Evolutionary conservation across 2,888 invertebrate genomes (phyloP), one percentile per base, ranked within the genome.

Genomic region (Andrena minutula): DNA sequence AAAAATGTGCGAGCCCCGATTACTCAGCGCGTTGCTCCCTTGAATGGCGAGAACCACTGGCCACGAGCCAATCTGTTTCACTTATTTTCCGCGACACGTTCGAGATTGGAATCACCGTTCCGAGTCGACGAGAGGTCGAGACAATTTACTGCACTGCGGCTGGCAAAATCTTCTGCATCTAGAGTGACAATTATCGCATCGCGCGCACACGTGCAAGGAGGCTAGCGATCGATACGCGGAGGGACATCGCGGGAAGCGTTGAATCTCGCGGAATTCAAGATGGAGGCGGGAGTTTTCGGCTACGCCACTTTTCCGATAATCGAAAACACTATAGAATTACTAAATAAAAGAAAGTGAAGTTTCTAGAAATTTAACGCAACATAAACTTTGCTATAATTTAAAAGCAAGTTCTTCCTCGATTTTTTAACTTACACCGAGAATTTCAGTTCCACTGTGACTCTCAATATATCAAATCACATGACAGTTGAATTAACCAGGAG

Each of bases 121-220:
- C 72, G 71, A 72, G 81, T 70, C 76, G 79, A 75, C 63, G 53
- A 79, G 79, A 81, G 81, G 81, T 81, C 81, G 79, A 73, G 81
- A 73, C 80, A 79, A 81, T 81, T 81, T 81, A 80, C 81, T 70
- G 81, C 81, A 81, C 74, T 77, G 81, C 81, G 79, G 80, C 80
- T 79, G 60, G 80, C 80, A 65, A 81, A 74, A 81, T 80, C 74
- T 81, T 79, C 69, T 41, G 65, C 80, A 35, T 74, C 70, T 41
- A 16, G 80, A 79, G 74, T 56, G 80, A 79, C 80, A 81, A 81
- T 79, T 70, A 79, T 79, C 74, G 70, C 69, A 74, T 70, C 65
- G 70, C 60, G 69, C 68, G 72, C 79, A 65, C 74, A 69, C 81
- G 68, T 79, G 60, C 35, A 7, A 26, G 60, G 28, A 26, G 26